Evolutionary conservation across 64 coral and sea anemone genomes (phyloP).

Genomic region (Pocillopora damicornis): DNA sequence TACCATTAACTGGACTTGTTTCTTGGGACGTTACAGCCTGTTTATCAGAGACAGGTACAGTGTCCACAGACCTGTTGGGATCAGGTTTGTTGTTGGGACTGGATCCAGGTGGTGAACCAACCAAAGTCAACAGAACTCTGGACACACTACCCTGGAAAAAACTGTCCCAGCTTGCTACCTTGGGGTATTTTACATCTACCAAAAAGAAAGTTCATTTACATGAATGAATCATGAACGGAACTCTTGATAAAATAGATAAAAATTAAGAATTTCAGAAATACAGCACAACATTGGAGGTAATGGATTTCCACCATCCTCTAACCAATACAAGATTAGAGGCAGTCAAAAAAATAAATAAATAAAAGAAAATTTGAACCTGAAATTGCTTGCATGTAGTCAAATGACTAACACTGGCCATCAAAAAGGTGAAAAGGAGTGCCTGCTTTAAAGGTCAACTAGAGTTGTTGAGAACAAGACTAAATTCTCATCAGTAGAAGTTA

Average conservation of each 20-base stretch:
- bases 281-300: no score
- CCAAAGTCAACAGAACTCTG: constrained; percentile 57
- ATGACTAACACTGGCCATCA: no score
- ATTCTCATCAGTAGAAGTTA: no score
- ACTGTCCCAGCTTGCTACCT: constrained; percentile 66
- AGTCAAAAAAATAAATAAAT: no score
- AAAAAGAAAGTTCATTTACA: not conserved
- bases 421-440: no score
- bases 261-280: not conserved
- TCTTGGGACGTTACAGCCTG: not conserved
- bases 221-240: no score
- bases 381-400: no score
- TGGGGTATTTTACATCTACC: constrained; percentile 74
- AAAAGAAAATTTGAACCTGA: no score
- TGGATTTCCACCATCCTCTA: no score
- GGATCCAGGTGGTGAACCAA: constrained; percentile 58
- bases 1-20: constrained; percentile 13
- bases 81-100: constrained; percentile 23
- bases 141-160: constrained; percentile 86
- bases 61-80: constrained; percentile 46
- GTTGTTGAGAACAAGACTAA: no score
- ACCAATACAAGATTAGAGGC: no score
- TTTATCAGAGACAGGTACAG: constrained; percentile 36
- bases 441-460: no score
- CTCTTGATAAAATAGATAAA: not conserved